Evolutionary conservation across 2,797 vertebrate genomes (phyloP).

Genomic region (Remorina albescens): DNA sequence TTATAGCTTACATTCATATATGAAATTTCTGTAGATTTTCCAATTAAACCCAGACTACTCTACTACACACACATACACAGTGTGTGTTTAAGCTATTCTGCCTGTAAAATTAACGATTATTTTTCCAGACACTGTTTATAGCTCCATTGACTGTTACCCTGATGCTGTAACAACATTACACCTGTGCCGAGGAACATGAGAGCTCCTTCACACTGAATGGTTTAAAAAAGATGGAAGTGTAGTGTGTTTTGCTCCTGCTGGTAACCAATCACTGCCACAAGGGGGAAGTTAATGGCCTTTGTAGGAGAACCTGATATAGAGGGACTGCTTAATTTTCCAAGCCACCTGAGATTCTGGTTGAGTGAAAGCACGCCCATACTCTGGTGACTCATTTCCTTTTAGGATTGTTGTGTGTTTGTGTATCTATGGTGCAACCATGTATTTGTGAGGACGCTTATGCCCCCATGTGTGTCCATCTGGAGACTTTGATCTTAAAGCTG

Average conservation of each 20-base stretch:
- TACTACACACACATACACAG: too few relatives aligned
- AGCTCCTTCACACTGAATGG: conserved; percentile 42
- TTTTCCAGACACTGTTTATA: conserved; percentile 20
- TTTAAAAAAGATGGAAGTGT: conserved; percentile 58
- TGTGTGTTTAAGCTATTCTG: conserved; percentile 24
- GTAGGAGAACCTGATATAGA: conserved; percentile 60
- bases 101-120: conserved; percentile 29
- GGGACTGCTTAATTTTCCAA: conserved; percentile 70
- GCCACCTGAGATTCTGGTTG: conserved; percentile 75
- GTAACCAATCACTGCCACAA: conserved; percentile 65
- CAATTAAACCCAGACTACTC: too few relatives aligned
- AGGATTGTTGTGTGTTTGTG: conserved; percentile 7
- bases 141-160: conserved; percentile 4
- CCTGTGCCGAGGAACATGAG: conserved; percentile 24
- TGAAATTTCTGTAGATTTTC: not conserved
- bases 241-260: conserved; percentile 40
- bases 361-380: conserved; percentile 63
- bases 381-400: conserved; percentile 62
- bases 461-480: not conserved
- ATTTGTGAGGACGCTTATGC: not conserved
- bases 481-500: conserved; percentile 19
- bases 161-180: conserved; percentile 34
- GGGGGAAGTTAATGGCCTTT: conserved; percentile 73
- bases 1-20: not conserved
- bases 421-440: conserved; percentile 8